A percentile compares a stretch with the other conserved stretches of the same genome.
These are phyloP conservation scores for Propithecus coquereli DNA, from an alignment of 2,113 vertebrate species.

Conservation along the genomic window DNA sequence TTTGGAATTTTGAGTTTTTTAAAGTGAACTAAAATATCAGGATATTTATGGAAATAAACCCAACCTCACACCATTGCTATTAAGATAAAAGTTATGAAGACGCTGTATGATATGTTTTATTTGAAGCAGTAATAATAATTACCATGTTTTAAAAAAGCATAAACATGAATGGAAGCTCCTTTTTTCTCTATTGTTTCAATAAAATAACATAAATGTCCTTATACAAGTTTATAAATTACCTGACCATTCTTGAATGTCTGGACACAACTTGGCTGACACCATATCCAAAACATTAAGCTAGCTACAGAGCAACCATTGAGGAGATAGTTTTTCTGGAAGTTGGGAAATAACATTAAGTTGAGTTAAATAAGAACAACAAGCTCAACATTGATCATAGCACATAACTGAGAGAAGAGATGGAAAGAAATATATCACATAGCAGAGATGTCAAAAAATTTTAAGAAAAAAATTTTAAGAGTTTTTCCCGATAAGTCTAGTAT, in stretches of 20 bases:
- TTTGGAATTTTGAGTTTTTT: neutral
- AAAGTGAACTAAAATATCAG: neutral
- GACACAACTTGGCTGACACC: neutral
- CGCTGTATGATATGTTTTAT: neutral
- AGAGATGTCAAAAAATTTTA: neutral
- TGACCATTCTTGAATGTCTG: neutral
- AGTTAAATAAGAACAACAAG: neutral
- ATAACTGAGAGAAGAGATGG: neutral
- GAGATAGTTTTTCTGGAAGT: neutral
- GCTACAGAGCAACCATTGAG: neutral
- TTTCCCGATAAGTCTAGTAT: neutral
- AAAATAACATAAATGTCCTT: neutral
- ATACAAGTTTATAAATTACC: neutral
- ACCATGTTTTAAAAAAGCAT: neutral
- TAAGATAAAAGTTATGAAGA: neutral
- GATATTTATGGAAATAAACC: neutral
- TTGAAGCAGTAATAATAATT: neutral
- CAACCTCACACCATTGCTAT: neutral
- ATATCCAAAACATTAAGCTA: neutral
- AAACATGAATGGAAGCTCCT: neutral
- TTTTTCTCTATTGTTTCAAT: neutral
- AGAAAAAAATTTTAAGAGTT: neutral
- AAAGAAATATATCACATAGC: neutral
- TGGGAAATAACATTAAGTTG: neutral
- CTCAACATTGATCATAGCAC: neutral